These are phyloP conservation scores for Galeopterus variegatus DNA, from an alignment of 2,113 vertebrate genomes.

Conservation along the genomic window DNA sequence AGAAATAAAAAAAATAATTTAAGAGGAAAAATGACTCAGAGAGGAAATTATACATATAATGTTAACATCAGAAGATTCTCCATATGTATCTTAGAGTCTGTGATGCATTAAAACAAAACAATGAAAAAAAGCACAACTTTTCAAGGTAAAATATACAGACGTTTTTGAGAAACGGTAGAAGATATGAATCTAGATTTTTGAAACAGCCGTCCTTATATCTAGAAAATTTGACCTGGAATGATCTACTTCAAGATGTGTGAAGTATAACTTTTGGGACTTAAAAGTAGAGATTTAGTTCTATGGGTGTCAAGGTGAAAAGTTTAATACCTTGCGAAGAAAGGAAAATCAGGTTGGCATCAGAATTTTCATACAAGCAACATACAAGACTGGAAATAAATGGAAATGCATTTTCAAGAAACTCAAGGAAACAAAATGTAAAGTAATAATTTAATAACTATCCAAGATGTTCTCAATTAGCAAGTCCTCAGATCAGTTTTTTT, in stretches of 20 bases:
- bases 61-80: background rate
- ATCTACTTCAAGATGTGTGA: background rate
- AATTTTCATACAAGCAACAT: background rate
- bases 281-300: background rate
- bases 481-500: background rate
- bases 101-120: background rate
- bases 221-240: background rate
- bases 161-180: background rate
- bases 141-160: background rate
- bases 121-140: background rate
- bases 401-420: constrained; percentile 20
- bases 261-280: background rate
- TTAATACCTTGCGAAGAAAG: background rate
- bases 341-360: background rate
- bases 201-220: background rate
- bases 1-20: background rate
- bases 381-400: background rate
- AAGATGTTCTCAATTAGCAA: background rate
- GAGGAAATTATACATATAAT: background rate
- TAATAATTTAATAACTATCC: background rate
- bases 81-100: background rate
- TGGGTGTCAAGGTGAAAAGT: background rate
- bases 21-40: background rate
- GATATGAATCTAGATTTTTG: background rate
- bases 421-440: background rate